Percentiles rank a stretch among this genome's conserved stretches.
Evolutionary conservation across 2,113 vertebrate species (phyloP).

Genomic region (Psittacara wagleri): DNA sequence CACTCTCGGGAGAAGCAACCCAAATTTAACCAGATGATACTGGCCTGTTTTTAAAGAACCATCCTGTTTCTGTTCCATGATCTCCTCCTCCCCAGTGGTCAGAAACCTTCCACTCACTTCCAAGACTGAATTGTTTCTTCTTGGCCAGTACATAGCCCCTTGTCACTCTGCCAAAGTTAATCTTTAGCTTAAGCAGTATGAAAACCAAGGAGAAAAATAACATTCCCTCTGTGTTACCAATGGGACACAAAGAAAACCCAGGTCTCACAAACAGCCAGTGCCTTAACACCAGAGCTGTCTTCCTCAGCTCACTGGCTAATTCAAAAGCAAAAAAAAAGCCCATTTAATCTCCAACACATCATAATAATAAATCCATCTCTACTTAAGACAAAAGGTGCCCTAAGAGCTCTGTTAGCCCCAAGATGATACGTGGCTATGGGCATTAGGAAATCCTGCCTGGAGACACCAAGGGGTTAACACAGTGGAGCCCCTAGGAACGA

Average conservation of each 20-base stretch:
- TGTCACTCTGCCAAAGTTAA: slow-evolving; percentile 10
- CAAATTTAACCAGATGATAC: background rate
- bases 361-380: background rate
- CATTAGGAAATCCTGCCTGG: background rate
- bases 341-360: background rate
- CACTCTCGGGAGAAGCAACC: background rate
- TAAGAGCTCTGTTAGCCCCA: background rate
- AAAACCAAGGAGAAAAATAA: background rate
- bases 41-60: background rate
- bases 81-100: background rate
- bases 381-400: background rate
- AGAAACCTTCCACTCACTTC: background rate
- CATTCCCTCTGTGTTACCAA: background rate
- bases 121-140: slow-evolving; percentile 10
- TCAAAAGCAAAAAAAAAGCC: background rate
- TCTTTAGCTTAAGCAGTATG: background rate
- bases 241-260: background rate
- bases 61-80: background rate
- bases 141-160: background rate
- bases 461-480: background rate
- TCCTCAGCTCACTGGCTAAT: background rate
- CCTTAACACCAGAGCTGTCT: background rate
- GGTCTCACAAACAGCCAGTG: background rate
- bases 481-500: background rate
- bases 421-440: background rate